Base-by-base conservation (phyloP, 2,888 invertebrate genomes). In the Drosophila tanythrix region DNA sequence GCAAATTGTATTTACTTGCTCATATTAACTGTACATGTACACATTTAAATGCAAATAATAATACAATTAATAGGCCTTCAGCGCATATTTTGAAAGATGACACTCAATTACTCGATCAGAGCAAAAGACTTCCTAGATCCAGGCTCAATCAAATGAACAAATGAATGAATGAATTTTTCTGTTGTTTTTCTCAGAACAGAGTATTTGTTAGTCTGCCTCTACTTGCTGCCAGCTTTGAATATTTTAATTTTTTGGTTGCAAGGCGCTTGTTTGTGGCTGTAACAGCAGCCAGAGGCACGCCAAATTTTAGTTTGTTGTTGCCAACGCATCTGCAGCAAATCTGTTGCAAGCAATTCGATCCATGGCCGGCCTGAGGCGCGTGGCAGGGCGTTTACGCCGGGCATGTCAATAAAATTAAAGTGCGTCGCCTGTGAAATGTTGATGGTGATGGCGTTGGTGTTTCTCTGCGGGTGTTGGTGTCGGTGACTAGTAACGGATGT, bases 401-500 rank as follows among this genome's bases (percentile, higher is more conserved):
- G 70, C 83, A 86, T 83, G 90, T 83, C 79, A 82, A 90, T 89
- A 86, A 86, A 86, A 90, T 74, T 89, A 64, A 89, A 85, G 90
- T 85, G 74, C 76, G 81, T 71, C 50, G 27, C 40, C 52, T 68
- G 76, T 56, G 72, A 61, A 52, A 58, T 53, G 67, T 61, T 70
- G 50, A 63, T 58, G 48, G 58, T 69, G 59, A 33, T 60, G 59
- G 27, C 57, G 55, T 21, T 71, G 58, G n/a, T 13, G 25, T 36
- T 33, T 27, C 55, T 38, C 31, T n/a, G 21, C 43, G 60, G 60
- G 15, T 33, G 38, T 58, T 63, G 62, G 38, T 68, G 69, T 64
- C 36, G 61, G 60, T 50, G 80, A 48, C 76, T 65, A 63, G 70
- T 56, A 83, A 78, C 82, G 86, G 79, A 78, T 88, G 82, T 84